These are phyloP conservation scores for Saturnia pavonia DNA, from an alignment of 2,888 invertebrate species.

Conservation along the genomic window DNA sequence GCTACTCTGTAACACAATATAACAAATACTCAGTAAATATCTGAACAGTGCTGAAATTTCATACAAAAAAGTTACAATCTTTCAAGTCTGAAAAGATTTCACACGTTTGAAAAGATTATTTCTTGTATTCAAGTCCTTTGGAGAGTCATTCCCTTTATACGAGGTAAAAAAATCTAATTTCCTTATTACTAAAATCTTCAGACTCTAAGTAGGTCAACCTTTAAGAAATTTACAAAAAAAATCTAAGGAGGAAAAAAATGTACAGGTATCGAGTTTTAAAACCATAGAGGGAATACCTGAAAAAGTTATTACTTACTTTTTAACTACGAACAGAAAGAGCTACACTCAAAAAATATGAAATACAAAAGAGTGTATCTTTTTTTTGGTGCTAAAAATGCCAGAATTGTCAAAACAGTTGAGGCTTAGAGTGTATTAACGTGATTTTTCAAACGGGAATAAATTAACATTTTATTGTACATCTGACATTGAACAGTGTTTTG, in stretches of 20 bases:
- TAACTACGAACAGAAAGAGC: no score
- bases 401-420: no score
- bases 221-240: not conserved
- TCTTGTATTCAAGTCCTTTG: not conserved
- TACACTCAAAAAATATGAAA: no score
- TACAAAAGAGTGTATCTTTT: no score
- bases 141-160: not conserved
- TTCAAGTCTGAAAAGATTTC: not conserved
- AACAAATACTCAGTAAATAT: slow-evolving; percentile 9
- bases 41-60: not conserved
- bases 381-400: no score
- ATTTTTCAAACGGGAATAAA: no score
- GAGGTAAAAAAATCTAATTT: not conserved
- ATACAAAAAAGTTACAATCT: not conserved
- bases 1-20: slow-evolving; percentile 20
- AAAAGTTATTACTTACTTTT: no score
- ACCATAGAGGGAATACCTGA: no score
- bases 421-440: no score
- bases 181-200: not conserved
- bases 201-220: not conserved
- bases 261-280: not conserved
- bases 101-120: not conserved
- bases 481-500: no score
- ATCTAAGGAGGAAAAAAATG: not conserved
- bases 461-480: no score